phyloP scores from a whole-genome alignment of 2,888 invertebrate genomes.

The Arrhopalites spinosus region DNA sequence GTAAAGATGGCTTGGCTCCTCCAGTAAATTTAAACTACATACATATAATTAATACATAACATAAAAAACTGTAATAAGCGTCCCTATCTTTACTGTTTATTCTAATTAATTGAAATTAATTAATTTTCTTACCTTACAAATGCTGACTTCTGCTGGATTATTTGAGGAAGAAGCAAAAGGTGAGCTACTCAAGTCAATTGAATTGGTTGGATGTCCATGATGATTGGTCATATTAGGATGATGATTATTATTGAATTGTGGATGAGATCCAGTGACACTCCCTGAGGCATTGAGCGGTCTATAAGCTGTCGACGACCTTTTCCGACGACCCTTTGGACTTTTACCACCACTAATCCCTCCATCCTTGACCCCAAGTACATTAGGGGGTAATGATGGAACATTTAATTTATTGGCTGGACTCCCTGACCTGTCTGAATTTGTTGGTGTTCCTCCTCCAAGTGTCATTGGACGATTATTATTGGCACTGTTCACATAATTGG shows the following conservation, averaged over 20 bases:
- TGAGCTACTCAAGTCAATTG: slow-evolving; percentile 12
- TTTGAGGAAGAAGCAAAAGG: slow-evolving; percentile 22
- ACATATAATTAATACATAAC: no score
- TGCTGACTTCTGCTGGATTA: slow-evolving; percentile 73
- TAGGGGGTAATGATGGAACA: background rate
- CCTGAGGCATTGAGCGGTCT: background rate
- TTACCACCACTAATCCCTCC: background rate
- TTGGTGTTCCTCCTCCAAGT: no score
- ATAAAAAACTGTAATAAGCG: no score
- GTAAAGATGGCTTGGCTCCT: slow-evolving; percentile 83
- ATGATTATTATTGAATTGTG: no score
- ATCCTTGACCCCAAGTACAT: background rate
- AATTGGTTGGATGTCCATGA: background rate
- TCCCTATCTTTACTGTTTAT: no score
- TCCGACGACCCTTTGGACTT: slow-evolving; percentile 11
- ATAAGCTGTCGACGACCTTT: background rate
- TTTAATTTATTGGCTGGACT: no score
- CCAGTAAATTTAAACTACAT: slow-evolving; percentile 88
- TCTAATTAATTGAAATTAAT: no score
- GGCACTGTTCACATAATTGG: slow-evolving; percentile 23
- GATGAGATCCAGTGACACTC: background rate
- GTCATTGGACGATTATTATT: slow-evolving; percentile 26
- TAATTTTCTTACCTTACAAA: no score
- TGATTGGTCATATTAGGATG: background rate
- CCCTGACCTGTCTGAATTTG: no score